Evolutionary conservation across 2,888 invertebrate species (phyloP), one percentile per base, ranked within the genome.

Genomic region (Cheilosia vulpina): DNA sequence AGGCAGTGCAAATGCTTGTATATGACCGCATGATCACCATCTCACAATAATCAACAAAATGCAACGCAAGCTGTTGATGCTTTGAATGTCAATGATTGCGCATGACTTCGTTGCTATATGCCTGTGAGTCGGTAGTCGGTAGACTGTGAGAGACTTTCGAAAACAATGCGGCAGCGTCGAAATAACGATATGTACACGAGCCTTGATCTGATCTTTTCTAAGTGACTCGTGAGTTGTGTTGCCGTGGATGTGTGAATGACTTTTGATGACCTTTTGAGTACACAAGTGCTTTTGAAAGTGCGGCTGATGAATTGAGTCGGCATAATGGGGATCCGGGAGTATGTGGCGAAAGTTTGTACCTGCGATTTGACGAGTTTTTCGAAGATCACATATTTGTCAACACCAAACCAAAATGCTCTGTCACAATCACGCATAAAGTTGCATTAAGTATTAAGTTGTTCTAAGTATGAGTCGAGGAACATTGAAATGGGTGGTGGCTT

Each of bases 51-150:
- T 62, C 73, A 83, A 27, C 63, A 53, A 63, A 21, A 63, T 57
- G 55, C 71, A 52, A 43, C n/a, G 65, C 57, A 63, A 79, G 38
- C 58, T 52, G 71, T 41, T 82, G 68, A 75, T 68, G 81, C 53
- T 65, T 79, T 75, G 83, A 79, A 84, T 84, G 83, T 75, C 83
- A 84, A 84, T 79, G 83, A 58, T 45, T 79, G 73, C 21, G 79
- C 73, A 72, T 82, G 82, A 71, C 66, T 66, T 34, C 55, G 72
- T 50, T 68, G 43, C 19, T 41, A 62, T 52, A 47, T 50, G 69
- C 31, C 47, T 65, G 58, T 17, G n/a, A 57, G 53, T 13, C 6
- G 21, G 13, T 15, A 27, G 6, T 53, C 11, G 34, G 38, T 38
- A 13, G 38, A 65, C 43, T 81, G 31, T 52, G 43, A 43, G 62